Percentiles rank a stretch among this genome's conserved stretches.
Evolutionary conservation across 2,888 invertebrate genomes (phyloP).

Genomic region (Anaspis maculata): DNA sequence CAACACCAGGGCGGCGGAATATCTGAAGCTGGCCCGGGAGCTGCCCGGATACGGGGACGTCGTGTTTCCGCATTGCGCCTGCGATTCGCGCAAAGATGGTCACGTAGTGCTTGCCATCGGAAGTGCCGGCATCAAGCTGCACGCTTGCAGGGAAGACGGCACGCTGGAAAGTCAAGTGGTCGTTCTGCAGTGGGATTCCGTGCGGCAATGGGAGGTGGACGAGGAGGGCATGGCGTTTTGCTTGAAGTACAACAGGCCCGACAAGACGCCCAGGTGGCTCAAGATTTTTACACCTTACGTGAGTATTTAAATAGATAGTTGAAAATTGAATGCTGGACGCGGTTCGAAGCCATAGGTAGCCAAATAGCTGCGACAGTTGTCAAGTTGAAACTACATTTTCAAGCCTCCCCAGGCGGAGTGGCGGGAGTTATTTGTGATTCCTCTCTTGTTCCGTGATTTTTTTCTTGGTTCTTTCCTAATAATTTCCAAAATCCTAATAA

Average conservation of each 20-base stretch:
- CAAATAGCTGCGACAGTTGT: too few relatives aligned
- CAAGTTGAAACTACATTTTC: too few relatives aligned
- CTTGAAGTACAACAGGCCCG: slow-evolving; percentile 75
- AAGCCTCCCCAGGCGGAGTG: too few relatives aligned
- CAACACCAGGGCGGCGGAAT: slow-evolving; percentile 76
- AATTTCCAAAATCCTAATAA: too few relatives aligned
- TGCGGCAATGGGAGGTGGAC: slow-evolving; percentile 81
- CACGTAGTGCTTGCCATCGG: slow-evolving; percentile 57
- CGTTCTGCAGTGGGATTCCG: slow-evolving; percentile 74
- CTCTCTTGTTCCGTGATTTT: too few relatives aligned
- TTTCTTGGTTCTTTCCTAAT: too few relatives aligned
- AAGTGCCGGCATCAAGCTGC: slow-evolving; percentile 60
- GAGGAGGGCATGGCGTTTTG: slow-evolving; percentile 89
- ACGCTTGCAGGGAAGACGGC: slow-evolving; percentile 79
- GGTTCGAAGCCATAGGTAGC: too few relatives aligned
- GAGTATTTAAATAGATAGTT: too few relatives aligned
- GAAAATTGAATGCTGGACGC: too few relatives aligned
- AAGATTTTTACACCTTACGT: slow-evolving; percentile 86
- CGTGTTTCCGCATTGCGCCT: slow-evolving; percentile 89
- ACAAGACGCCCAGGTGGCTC: slow-evolving; percentile 74
- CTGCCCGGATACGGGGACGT: slow-evolving; percentile 90
- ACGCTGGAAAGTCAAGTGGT: slow-evolving; percentile 66
- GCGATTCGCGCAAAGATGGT: slow-evolving; percentile 83
- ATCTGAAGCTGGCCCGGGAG: slow-evolving; percentile 73
- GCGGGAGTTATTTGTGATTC: too few relatives aligned